Base-by-base conservation (phyloP, 1,140 invertebrate genomes). In the Drosophila guanche region DNA sequence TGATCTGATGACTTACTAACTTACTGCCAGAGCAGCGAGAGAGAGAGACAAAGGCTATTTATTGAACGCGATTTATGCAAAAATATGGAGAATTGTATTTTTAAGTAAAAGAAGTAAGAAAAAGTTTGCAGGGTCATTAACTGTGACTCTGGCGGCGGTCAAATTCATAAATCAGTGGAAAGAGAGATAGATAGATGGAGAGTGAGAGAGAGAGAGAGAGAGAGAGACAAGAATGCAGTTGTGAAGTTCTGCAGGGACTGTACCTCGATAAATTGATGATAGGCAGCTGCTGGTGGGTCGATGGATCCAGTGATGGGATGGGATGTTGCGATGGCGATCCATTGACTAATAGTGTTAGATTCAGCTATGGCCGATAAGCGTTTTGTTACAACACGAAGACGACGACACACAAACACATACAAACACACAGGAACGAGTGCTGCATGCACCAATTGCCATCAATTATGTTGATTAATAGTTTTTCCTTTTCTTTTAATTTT, bases 261-360 rank as follows among this genome's bases (percentile, higher is more conserved):
- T 51, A 51, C 53, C 37, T 58, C 27, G 58, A 84, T 84, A 86
- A 84, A 84, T 84, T 84, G 80, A 86, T 86, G 79, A 85, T 85
- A 84, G 45, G 71, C 66, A 53, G 80, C 71, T 74, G 80, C 47
- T 37, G 33, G 33, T 27, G 25, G 25, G 25, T 6, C 25, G 25
- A 10, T 33, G 29, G 29, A 3, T 20, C 16, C 16, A 20, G 16
- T 33, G 29, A 3, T 33, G 29, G 6, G 6, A 29, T 29, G 27
- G 27, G 27, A 29, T 29, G 27, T 20, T 20, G 27, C 27, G 29
- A 33, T 57, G 22, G 65, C 74, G 62, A 83, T 76, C 79, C 73
- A 81, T 78, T 84, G 80, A 84, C 80, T 84, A 84, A 84, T 84
- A 86, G 80, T 84, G 80, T 84, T 84, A 84, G 80, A 84, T 84